These are phyloP conservation scores for Molanna angustata DNA, from an alignment of 2,888 invertebrate species.

Conservation along the genomic window DNA sequence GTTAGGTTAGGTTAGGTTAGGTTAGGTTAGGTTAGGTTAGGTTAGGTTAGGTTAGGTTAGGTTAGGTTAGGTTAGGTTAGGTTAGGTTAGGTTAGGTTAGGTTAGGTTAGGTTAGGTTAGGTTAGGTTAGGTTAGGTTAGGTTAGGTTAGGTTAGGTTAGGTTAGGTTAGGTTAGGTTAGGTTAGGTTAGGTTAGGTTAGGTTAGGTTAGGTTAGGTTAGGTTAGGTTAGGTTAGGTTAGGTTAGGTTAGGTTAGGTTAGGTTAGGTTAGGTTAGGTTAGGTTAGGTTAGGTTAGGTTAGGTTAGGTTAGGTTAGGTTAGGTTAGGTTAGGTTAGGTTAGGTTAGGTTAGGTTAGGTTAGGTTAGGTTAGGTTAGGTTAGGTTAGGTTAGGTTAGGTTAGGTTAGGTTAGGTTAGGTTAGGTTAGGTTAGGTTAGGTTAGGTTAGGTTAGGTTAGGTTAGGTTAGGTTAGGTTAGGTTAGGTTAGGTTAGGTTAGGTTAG, in stretches of 20 bases:
- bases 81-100: constrained; percentile 35
- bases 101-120: constrained; percentile 29
- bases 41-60: constrained; percentile 31
- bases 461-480: constrained; percentile 25
- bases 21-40: constrained; percentile 33
- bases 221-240: constrained; percentile 29
- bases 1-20: constrained; percentile 34
- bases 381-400: constrained; percentile 15
- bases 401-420: constrained; percentile 19
- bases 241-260: constrained; percentile 30
- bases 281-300: constrained; percentile 27
- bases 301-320: constrained; percentile 26
- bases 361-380: constrained; percentile 20
- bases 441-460: constrained; percentile 22
- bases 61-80: constrained; percentile 30
- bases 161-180: constrained; percentile 34
- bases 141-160: constrained; percentile 30
- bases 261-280: constrained; percentile 25
- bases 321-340: constrained; percentile 27
- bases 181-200: constrained; percentile 35
- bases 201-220: constrained; percentile 22
- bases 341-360: constrained; percentile 22
- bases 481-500: constrained; percentile 14
- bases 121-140: constrained; percentile 24
- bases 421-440: constrained; percentile 21